These are phyloP conservation scores for Lomographa bimaculata DNA, from an alignment of 2,888 invertebrate genomes.

Conservation along the genomic window DNA sequence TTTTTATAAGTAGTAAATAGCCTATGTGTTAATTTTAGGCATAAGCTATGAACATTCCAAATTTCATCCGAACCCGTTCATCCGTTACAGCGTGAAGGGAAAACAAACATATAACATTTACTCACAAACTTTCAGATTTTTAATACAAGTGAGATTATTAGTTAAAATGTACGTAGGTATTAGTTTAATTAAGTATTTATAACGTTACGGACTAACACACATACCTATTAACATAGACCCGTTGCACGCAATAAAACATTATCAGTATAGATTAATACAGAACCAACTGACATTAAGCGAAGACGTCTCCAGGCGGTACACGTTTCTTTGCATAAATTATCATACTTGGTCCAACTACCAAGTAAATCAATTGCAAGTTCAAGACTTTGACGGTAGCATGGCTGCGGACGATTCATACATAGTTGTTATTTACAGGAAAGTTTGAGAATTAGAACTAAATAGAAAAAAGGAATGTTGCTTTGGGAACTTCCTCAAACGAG, in stretches of 20 bases:
- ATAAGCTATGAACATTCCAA: too few species aligned
- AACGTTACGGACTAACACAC: constrained; percentile 3
- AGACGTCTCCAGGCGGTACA: constrained; percentile 73
- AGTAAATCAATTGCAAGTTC: constrained; percentile 50
- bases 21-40: too few species aligned
- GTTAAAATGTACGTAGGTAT: too few species aligned
- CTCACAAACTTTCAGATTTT: too few species aligned
- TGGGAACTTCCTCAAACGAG: too few species aligned
- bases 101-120: too few species aligned
- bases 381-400: constrained; percentile 37
- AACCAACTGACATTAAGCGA: constrained; percentile 61
- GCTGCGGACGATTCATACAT: constrained; percentile 35
- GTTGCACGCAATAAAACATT: constrained; percentile 34
- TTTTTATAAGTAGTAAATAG: too few species aligned
- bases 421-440: constrained; percentile 1
- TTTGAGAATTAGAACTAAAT: constrained; percentile 6
- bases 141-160: too few species aligned
- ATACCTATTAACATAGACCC: not conserved
- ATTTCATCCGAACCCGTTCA: too few species aligned
- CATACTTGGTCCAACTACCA: constrained; percentile 45
- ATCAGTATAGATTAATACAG: constrained; percentile 47
- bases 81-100: too few species aligned
- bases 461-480: too few species aligned
- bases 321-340: constrained; percentile 74
- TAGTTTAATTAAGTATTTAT: too few species aligned